Evolutionary conservation across 2,888 invertebrate species (phyloP).

Genomic region (Julus scanicus): DNA sequence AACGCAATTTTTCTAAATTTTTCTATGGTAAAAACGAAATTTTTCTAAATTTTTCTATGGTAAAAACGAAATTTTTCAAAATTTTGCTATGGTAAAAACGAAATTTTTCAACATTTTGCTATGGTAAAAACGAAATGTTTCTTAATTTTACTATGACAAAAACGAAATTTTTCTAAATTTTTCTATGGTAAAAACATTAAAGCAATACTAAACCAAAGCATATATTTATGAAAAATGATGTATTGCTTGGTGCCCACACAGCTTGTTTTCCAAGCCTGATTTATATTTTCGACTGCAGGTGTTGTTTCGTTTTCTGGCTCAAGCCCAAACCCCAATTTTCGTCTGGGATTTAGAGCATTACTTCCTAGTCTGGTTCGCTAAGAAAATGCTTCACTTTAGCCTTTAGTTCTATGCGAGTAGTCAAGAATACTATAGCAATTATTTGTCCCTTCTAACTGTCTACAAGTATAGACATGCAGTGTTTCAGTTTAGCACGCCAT

Average conservation of each 20-base stretch:
- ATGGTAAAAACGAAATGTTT: too few species aligned
- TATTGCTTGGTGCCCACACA: background rate
- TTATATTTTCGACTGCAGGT: slow-evolving; percentile 31
- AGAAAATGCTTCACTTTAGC: background rate
- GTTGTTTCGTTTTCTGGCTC: slow-evolving; percentile 34
- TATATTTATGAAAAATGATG: background rate
- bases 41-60: too few species aligned
- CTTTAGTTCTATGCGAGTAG: background rate
- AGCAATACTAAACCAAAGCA: background rate
- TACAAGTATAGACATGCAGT: background rate
- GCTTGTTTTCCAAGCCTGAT: slow-evolving; percentile 23
- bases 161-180: too few species aligned
- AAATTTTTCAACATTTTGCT: too few species aligned
- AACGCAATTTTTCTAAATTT: too few species aligned
- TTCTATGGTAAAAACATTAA: too few species aligned
- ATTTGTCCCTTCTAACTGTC: background rate
- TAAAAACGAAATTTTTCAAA: too few species aligned
- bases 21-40: too few species aligned
- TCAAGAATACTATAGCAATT: background rate
- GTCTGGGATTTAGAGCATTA: slow-evolving; percentile 45
- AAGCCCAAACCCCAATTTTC: slow-evolving; percentile 45
- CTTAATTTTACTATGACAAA: too few species aligned
- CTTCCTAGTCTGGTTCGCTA: slow-evolving; percentile 39
- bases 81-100: too few species aligned
- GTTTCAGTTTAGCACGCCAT: background rate